Evolutionary conservation across 2,797 vertebrate genomes (phyloP), one percentile per base, ranked within the genome.

Genomic region (Chelonia mydas): DNA sequence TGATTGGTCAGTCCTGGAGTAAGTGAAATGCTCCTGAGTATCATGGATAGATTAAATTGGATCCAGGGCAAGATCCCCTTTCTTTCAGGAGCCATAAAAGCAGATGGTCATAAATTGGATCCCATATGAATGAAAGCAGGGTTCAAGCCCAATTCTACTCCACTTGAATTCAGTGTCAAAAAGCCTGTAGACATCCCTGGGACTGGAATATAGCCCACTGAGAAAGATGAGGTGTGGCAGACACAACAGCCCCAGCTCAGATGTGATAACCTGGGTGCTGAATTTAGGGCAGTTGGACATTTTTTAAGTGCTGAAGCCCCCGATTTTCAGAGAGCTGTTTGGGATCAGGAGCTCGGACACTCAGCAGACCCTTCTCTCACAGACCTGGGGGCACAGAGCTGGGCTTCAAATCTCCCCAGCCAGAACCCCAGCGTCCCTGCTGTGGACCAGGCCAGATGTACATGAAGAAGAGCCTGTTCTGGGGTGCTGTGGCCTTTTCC

Each of bases 1-100:
- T 37, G 21, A 51, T 85, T 0, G 0, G 17, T 78, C 50, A 23
- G 2, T 2, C n/a, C 23, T 4, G 31, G 7, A 55, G 31, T 28
- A 1, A 10, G 0, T 1, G 86, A 76, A 47, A 6, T 0, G 4
- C 11, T 41, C 21, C 51, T 82, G 83, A 68, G 59, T 76, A 76
- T 25, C 37, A 45, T 7, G 41, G 41, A 45, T 45, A 76, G 41
- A 13, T 74, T 74, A 45, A 47, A 45, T 45, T 45, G 27, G 74
- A 47, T 5, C 45, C 41, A n/a, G n/a, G n/a, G n/a, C n/a, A n/a
- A n/a, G n/a, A n/a, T n/a, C n/a, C n/a, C n/a, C n/a, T n/a, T n/a
- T n/a, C n/a, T n/a, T n/a, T n/a, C n/a, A n/a, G n/a, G n/a, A n/a
- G n/a, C n/a, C n/a, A n/a, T n/a, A n/a, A n/a, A n/a, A n/a, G n/a